A percentile compares a stretch with the other conserved stretches of the same genome.
Evolutionary conservation across 2,797 vertebrate genomes (phyloP).

Genomic region (Apogon talboti): DNA sequence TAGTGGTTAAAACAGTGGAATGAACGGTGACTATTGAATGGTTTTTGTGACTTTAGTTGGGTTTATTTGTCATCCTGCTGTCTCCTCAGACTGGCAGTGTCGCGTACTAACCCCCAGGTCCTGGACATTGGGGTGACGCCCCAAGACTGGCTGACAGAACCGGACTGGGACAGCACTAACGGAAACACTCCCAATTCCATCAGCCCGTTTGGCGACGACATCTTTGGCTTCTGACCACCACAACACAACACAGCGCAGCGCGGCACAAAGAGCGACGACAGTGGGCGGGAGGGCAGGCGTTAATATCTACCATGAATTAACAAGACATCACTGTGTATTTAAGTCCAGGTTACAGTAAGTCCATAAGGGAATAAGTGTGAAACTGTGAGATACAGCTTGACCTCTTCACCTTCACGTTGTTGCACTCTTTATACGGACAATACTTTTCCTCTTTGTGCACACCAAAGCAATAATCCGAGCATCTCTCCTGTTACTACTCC

Average conservation of each 20-base stretch:
- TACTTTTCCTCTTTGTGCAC: neutral
- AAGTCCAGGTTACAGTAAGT: constrained; percentile 16
- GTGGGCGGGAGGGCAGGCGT: neutral
- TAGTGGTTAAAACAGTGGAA: no score
- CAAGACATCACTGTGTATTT: constrained; percentile 18
- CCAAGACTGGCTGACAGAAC: constrained; percentile 84
- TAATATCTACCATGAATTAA: constrained; percentile 16
- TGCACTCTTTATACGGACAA: constrained; percentile 37
- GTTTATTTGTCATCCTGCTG: neutral
- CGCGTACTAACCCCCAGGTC: constrained; percentile 93
- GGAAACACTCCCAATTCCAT: constrained; percentile 36
- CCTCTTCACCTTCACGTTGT: constrained; percentile 37
- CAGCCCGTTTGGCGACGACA: constrained; percentile 66
- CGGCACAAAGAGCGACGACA: neutral
- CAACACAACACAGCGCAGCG: constrained; percentile 12
- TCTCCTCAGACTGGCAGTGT: constrained; percentile 88
- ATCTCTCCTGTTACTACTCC: constrained; percentile 10
- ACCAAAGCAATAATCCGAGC: constrained; percentile 73
- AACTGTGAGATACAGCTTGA: constrained; percentile 23
- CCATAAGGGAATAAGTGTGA: constrained; percentile 42
- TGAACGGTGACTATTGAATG: no score
- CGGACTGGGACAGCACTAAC: constrained; percentile 83
- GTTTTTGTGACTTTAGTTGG: neutral
- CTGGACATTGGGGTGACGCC: constrained; percentile 91
- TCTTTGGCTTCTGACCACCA: constrained; percentile 85